Conservation (phyloP, 2,113 vertebrate species). For the Butorides virescens region DNA sequence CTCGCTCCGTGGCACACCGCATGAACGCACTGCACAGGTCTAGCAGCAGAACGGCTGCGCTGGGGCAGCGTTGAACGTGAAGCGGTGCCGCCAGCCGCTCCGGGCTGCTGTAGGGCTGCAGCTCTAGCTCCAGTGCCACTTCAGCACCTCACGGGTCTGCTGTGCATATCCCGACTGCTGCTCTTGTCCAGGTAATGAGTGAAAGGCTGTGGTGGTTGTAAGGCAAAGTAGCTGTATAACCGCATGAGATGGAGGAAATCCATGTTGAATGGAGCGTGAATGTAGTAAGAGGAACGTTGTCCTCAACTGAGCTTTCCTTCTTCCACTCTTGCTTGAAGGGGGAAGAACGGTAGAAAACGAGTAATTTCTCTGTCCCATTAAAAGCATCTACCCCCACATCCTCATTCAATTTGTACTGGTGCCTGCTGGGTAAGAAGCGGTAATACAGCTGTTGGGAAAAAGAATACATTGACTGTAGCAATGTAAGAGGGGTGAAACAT, state of each 20-base stretch:
- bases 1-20: background rate
- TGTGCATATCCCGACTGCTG: background rate
- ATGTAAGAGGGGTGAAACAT: background rate
- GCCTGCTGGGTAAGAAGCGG: background rate
- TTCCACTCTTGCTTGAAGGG: background rate
- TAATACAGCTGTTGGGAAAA: background rate
- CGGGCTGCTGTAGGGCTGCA: background rate
- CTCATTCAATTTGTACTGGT: background rate
- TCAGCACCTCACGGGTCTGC: background rate
- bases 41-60: background rate
- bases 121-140: background rate
- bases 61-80: background rate
- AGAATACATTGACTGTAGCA: background rate
- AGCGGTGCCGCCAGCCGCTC: background rate
- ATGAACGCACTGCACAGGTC: accelerated
- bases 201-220: background rate
- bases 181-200: too few species aligned
- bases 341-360: background rate
- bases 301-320: background rate
- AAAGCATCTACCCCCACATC: background rate
- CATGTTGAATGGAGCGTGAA: background rate
- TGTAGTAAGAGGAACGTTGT: background rate
- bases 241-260: background rate
- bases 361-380: background rate
- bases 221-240: background rate